A percentile compares a stretch with the other conserved stretches of the same genome.
Evolutionary conservation across 2,113 vertebrate species (phyloP).

Genomic region (Pungitius pungitius): DNA sequence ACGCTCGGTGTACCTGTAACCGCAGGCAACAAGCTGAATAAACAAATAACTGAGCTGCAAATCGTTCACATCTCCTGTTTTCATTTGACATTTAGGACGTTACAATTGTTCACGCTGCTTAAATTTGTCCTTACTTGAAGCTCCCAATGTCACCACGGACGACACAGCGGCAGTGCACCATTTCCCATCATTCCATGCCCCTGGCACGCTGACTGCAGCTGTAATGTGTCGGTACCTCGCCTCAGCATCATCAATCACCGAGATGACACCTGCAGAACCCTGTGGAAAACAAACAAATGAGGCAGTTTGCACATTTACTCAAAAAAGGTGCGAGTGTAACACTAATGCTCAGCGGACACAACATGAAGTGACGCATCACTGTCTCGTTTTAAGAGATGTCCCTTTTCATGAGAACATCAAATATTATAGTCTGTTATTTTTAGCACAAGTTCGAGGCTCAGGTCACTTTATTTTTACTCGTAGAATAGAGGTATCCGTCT

Average conservation of each 20-base stretch:
- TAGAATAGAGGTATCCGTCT: neutral
- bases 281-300: constrained; percentile 2
- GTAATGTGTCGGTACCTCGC: constrained; percentile 16
- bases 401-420: neutral
- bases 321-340: neutral
- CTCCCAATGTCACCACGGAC: constrained; percentile 16
- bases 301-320: neutral
- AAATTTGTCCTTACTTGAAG: constrained; percentile 17
- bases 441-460: neutral
- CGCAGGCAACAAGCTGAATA: constrained; percentile 78
- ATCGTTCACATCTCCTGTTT: constrained; percentile 16
- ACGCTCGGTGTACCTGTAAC: constrained; percentile 63
- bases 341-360: neutral
- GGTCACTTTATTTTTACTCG: neutral
- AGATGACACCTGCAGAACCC: constrained; percentile 16
- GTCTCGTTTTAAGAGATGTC: neutral
- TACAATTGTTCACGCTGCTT: neutral
- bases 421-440: neutral
- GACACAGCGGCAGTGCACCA: constrained; percentile 48
- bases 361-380: neutral
- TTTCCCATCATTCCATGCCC: constrained; percentile 52
- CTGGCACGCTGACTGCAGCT: constrained; percentile 28
- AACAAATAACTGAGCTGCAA: constrained; percentile 72
- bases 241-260: constrained; percentile 34
- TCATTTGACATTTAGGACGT: constrained; percentile 24